Percentiles rank a stretch among this genome's conserved stretches.
Evolutionary conservation across 2,797 vertebrate genomes (phyloP).

Genomic region (Esox masquinongy): DNA sequence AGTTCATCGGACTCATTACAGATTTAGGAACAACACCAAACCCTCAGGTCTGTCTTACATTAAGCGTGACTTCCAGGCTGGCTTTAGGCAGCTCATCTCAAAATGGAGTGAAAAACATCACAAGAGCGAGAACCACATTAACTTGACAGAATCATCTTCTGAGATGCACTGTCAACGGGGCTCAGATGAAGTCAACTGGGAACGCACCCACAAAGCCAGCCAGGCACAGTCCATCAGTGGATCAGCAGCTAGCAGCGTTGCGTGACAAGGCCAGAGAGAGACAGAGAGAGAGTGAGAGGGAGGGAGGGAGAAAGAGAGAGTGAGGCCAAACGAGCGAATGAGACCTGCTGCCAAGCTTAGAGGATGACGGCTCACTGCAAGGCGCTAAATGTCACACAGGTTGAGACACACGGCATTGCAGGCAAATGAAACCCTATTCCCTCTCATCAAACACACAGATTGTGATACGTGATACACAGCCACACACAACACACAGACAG

Average conservation of each 20-base stretch:
- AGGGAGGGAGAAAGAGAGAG: background rate
- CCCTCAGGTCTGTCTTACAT: background rate
- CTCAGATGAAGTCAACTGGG: background rate
- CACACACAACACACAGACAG: constrained; percentile 33
- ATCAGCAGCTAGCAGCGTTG: constrained; percentile 22
- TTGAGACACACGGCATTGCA: constrained; percentile 19
- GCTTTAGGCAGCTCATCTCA: background rate
- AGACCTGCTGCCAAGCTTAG: constrained; percentile 41
- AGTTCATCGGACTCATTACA: background rate
- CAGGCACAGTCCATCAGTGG: background rate
- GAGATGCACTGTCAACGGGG: background rate
- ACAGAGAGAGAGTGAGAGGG: too few relatives aligned
- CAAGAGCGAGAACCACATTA: background rate
- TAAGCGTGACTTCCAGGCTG: background rate
- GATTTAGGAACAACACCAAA: constrained; percentile 12
- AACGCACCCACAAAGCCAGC: background rate
- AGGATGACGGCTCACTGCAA: constrained; percentile 19
- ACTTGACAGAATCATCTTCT: background rate
- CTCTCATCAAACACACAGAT: constrained; percentile 20
- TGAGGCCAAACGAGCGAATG: background rate
- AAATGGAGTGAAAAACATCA: background rate
- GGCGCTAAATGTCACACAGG: constrained; percentile 60
- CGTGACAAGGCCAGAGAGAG: too few relatives aligned
- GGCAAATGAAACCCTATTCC: constrained; percentile 30
- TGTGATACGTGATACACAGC: constrained; percentile 14